Evolutionary conservation across 1,140 invertebrate species (phyloP), one percentile per base, ranked within the genome.

Genomic region (Hormaphis cornu): DNA sequence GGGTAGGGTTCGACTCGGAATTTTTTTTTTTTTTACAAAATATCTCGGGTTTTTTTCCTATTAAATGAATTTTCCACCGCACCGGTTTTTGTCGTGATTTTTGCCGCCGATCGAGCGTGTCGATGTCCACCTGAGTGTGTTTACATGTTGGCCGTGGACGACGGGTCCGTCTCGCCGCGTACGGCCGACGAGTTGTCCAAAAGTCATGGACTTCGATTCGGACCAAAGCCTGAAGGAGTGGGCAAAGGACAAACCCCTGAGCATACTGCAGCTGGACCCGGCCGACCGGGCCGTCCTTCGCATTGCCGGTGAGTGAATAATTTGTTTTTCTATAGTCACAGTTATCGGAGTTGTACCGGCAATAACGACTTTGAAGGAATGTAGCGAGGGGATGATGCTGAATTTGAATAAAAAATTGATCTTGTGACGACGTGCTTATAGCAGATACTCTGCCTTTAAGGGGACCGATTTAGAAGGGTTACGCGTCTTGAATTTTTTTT

Each of bases 171-270:
- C 14, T n/a, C n/a, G 22, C 61, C 42, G 26, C 42, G 16, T 66
- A 48, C 42, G 61, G 61, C 61, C 61, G 42, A 66, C 35, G 61
- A 66, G 44, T 66, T 35, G 44, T 33, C 20, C 16, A 26, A 30
- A 14, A 48, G 28, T 48, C 52, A 89, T 90, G 89, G 88, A 89
- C 83, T 90, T 88, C 79, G 87, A 89, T 77, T 83, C 86, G 75
- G 87, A 89, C 78, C 86, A 86, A 75, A 90, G 89, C 77, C 83
- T 95, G 78, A 91, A 93, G 81, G 92, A 95, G 84, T 95, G 93
- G 93, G 90, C 90, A 74, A 91, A 91, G 83, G 90, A 95, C 80
- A 94, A 95, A 81, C 94, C 95, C 72, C 84, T 98, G 75, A 91
- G 91, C 79, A 94, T 97, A 77, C 83, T 97, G 52, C 93, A 97